Conservation (phyloP, 2,888 invertebrate genomes). For the Eupithecia dodoneata region DNA sequence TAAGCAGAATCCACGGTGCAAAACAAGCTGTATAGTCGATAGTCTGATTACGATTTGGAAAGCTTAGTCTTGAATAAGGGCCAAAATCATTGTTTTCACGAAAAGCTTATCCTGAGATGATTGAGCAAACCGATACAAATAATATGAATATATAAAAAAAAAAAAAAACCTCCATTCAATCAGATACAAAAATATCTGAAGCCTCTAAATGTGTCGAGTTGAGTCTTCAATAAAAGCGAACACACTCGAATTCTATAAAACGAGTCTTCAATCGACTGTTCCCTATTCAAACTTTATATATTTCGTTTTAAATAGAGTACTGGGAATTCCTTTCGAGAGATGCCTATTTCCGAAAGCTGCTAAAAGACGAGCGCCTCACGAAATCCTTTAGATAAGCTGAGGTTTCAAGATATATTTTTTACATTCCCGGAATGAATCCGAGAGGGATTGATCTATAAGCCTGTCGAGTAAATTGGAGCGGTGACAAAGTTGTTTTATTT, state of each 20-base stretch:
- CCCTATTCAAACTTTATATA: constrained; percentile 32
- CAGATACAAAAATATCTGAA: constrained; percentile 1
- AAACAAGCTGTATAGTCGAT: constrained; percentile 24
- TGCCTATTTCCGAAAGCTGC: constrained; percentile 39
- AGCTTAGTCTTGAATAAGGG: neutral
- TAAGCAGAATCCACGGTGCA: constrained; percentile 60
- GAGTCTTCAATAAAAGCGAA: constrained; percentile 24
- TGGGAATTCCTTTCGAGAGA: constrained; percentile 40
- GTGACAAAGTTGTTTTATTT: constrained; percentile 17
- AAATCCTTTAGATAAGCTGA: constrained; percentile 46
- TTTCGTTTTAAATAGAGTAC: constrained; percentile 39
- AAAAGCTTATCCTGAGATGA: neutral
- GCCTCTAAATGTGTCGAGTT: neutral
- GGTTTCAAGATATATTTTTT: constrained; percentile 46
- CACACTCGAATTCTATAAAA: constrained; percentile 33
- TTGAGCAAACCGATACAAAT: neutral
- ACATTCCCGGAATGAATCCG: constrained; percentile 47
- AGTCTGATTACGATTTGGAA: neutral
- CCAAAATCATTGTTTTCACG: neutral
- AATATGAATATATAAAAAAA: too few relatives aligned
- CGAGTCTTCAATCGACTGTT: constrained; percentile 21
- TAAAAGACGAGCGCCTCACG: constrained; percentile 40
- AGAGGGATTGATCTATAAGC: constrained; percentile 39
- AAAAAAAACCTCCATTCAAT: neutral
- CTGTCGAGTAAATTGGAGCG: constrained; percentile 21